Base-by-base conservation (phyloP, 2,888 invertebrate genomes). In the Dynastes grantii region DNA sequence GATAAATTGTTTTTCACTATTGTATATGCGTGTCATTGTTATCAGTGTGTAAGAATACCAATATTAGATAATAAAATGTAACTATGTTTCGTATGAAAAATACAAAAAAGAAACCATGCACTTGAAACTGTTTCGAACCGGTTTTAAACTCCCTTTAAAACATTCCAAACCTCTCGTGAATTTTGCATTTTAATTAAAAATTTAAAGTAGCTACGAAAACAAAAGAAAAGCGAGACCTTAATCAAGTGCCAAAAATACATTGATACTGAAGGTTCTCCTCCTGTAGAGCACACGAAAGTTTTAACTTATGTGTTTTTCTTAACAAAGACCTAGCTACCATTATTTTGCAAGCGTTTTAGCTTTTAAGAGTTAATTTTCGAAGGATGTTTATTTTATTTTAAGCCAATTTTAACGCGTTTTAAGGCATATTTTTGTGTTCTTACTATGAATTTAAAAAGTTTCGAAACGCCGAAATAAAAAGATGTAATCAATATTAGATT, bases 161-260 rank as follows among this genome's bases (percentile, higher is more conserved):
- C 45, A 11, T 45, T 11, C 32, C 32, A 11, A 45, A 45, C 45
- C 45, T 45, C 53, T 16, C 53, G 1, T 16, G 53, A n/a, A 55
- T 55, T 70, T 76, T 65, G 67, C 61, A 64, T 79, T 79, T 79
- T 79, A 79, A 79, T 79, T 79, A 79, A 77, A 79, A 79, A 70
- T 51, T 61, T 65, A 68, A 63, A 40, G 71, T 65, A 64, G 71
- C 58, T 53, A 37, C 71, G 70, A 76, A 77, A 77, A 73, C 64
- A 79, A 70, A 32, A 76, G 78, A 76, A 76, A 76, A 67, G 76
- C 40, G 53, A 75, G n/a, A 63, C 68, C 67, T 63, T 70, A 78
- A 78, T 78, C 78, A 75, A 71, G 63, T 63, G 67, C 55, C 78
- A 63, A 75, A 75, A 67, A 76, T 76, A 76, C 76, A 76, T 76